Evolutionary conservation across 2,797 vertebrate genomes (phyloP).

Genomic region (Fistularia commersonii): DNA sequence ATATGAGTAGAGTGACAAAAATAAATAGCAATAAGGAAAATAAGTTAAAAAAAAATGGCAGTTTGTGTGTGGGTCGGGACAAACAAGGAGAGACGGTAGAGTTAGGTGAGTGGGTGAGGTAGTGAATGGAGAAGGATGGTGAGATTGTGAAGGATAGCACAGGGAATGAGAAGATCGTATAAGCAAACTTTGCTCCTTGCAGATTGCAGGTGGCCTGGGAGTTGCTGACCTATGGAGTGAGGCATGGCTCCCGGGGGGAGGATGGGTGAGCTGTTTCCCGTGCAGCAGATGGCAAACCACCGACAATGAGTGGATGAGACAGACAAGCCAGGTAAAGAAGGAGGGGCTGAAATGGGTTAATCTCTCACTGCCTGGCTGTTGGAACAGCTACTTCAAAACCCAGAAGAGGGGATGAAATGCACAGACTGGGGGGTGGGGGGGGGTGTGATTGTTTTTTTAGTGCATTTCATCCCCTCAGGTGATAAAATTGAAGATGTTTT

Average conservation of each 20-base stretch:
- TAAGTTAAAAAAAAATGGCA: too few species aligned
- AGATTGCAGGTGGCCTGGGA: slow-evolving; percentile 47
- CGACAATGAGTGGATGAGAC: slow-evolving; percentile 61
- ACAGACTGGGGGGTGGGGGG: background rate
- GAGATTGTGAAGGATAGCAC: background rate
- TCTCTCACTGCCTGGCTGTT: slow-evolving; percentile 18
- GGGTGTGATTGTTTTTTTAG: background rate
- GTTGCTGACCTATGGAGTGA: slow-evolving; percentile 60
- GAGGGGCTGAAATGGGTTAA: slow-evolving; percentile 35
- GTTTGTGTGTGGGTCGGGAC: too few species aligned
- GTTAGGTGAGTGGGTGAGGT: too few species aligned
- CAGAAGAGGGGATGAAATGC: background rate
- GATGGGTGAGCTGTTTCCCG: slow-evolving; percentile 32
- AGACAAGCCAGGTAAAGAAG: slow-evolving; percentile 51
- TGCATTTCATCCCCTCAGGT: background rate
- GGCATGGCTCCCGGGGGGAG: slow-evolving; percentile 35
- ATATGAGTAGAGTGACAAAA: too few species aligned
- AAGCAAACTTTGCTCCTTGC: slow-evolving; percentile 13
- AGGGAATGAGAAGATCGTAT: background rate
- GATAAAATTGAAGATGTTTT: background rate
- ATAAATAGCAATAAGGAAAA: too few species aligned
- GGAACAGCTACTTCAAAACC: slow-evolving; percentile 16
- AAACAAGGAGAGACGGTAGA: too few species aligned
- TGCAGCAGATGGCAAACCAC: slow-evolving; percentile 60
- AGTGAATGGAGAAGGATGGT: background rate